Base-by-base conservation (phyloP, 1,140 invertebrate species). In the Apis dorsata region DNA sequence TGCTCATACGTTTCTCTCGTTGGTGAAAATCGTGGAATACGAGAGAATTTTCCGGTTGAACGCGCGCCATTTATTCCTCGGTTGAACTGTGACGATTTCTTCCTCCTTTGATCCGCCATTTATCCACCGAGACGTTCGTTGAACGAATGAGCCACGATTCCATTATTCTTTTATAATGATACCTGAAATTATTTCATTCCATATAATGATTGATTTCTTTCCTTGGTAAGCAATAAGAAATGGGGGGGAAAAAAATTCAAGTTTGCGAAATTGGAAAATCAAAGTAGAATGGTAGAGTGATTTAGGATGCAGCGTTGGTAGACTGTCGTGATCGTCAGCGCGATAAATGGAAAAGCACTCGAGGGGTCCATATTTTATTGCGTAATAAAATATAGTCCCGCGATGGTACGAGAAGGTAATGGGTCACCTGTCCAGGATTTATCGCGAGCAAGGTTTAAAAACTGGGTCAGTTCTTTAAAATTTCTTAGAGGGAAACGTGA, bases 311-410 rank as follows among this genome's bases (percentile, higher is more conserved):
- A 19, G 28, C 12, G 49, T 17, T 28, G n/a, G 44, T 59, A 21
- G 44, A 51, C 0, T 51, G 19, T 71, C 28, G 69, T 57, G 24
- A 81, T 81, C 79, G 70, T 51, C 63, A 49, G 2, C 19, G 73
- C 55, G 73, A 81, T 81, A 81, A 81, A 81, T 66, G 44, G 63
- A 13, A 44, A 53, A 65, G 72, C 63, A 53, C 73, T 76, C 44
- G n/a, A 34, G 73, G 19, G 69, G 44, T 81, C 15, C 63, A 77
- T 81, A 81, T 77, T 81, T 81, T 81, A 81, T 69, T 69, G 73
- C 24, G 44, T 69, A 77, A 76, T 81, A 81, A 81, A 81, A 76
- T 62, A 77, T 77, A 69, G 57, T n/a, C 24, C 59, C 49, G 21
- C 55, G 3, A 28, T 11, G 34, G 57, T 9, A 21, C 60, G 34